Evolutionary conservation across 1,140 invertebrate species (phyloP).

Genomic region (Bombus balteatus): DNA sequence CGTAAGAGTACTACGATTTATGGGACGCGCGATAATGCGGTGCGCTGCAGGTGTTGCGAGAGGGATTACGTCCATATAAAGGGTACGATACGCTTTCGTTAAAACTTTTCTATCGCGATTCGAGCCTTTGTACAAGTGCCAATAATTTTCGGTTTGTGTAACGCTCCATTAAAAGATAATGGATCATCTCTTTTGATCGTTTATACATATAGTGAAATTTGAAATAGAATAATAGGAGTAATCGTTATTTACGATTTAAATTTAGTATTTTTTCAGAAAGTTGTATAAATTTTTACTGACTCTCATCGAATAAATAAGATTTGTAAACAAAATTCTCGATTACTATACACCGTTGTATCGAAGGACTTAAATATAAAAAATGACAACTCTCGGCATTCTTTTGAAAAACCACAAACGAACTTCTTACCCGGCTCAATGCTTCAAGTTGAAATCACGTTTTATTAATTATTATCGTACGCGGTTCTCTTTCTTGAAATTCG

Average conservation of each 20-base stretch:
- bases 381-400: too few species aligned
- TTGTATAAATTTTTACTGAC: neutral
- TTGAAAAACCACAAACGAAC: too few species aligned
- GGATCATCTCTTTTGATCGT: neutral
- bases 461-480: neutral
- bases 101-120: neutral
- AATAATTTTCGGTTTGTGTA: neutral
- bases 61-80: neutral
- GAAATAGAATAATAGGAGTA: neutral
- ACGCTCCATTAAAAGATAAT: neutral
- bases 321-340: too few species aligned
- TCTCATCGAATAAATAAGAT: too few species aligned
- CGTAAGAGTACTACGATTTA: constrained; percentile 11
- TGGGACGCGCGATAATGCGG: neutral
- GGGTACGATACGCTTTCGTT: neutral
- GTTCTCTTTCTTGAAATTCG: too few species aligned
- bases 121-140: neutral
- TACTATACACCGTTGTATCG: too few species aligned
- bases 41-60: constrained; percentile 13
- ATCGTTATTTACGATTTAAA: too few species aligned
- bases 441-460: neutral
- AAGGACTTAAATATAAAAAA: too few species aligned
- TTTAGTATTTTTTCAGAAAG: neutral
- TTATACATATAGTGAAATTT: neutral
- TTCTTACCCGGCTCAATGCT: neutral